Base-by-base conservation (phyloP, 2,888 invertebrate species). In the Oscheius sp. region DNA sequence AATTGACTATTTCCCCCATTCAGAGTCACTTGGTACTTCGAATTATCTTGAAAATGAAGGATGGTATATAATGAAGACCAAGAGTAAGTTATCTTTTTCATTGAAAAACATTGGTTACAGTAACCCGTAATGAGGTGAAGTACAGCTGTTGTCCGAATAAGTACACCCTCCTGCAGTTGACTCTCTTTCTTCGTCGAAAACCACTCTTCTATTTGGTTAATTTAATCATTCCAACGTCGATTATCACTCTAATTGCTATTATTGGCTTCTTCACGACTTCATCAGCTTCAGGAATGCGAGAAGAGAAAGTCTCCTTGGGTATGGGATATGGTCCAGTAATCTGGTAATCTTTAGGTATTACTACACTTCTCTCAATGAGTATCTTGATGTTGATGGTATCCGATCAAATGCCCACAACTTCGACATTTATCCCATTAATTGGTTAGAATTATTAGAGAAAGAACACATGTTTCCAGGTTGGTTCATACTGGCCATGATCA, bases 401-500 rank as follows among this genome's bases (percentile, higher is more conserved):
- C 0, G 90, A 90, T 77, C 89, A 89, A 73, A 90, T 90, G 90
- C 90, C 90, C 0, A 89, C 90, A 1, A 90, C 90, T 0, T 90
- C 90, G 3, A 90, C 90, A 66, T 89, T 89, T 82, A 89, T 90
- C 53, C 90, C 90, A 9, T 84, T 90, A 0, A 90, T 90, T 72
- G 90, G 90, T 89, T 76, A 80, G 87, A n/a, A 16, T n/a, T 23
- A 29, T 49, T n/a, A 27, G n/a, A 68, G 16, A 27, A 29, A 29
- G n/a, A n/a, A n/a, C n/a, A 23, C 23, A 52, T 41, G 35, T 35
- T 35, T 85, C 35, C 85, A 90, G 90, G 90, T 73, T 85, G 90
- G 78, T 90, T 91, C 82, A 91, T 91, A 73, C 89, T 90, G 27
- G 89, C 90, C 3, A 90, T 90, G 78, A 91, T 91, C 58, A 88